These are phyloP conservation scores for Hipposideros larvatus DNA, from an alignment of 2,797 vertebrate genomes.

Conservation along the genomic window DNA sequence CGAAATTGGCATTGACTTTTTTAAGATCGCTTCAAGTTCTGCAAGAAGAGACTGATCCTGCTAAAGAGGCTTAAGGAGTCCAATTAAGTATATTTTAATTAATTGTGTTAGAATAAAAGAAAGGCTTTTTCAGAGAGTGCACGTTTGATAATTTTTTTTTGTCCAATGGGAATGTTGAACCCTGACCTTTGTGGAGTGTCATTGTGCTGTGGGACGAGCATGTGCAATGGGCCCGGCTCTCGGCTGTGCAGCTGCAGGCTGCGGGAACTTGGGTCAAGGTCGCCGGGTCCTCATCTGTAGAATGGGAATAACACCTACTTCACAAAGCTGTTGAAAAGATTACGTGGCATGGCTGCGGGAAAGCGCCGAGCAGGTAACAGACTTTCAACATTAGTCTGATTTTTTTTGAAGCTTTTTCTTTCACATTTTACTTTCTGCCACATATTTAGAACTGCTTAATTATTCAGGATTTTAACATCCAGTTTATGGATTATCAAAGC, in stretches of 20 bases:
- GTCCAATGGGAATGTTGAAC: not conserved
- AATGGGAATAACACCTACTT: not conserved
- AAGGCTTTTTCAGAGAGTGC: not conserved
- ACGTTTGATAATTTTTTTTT: not conserved
- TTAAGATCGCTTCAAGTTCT: conserved; percentile 33
- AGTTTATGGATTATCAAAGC: conserved; percentile 29
- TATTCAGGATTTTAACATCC: conserved; percentile 41
- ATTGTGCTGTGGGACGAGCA: not conserved
- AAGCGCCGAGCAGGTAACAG: not conserved
- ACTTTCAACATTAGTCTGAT: not conserved
- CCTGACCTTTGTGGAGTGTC: not conserved
- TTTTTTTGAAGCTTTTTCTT: not conserved
- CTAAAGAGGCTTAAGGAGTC: not conserved
- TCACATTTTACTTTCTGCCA: not conserved
- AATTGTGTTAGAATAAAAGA: conserved; percentile 24
- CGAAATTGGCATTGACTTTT: not conserved
- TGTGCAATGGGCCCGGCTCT: rapidly evolving
- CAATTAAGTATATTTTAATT: conserved; percentile 22
- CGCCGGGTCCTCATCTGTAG: not conserved
- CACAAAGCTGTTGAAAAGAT: not conserved
- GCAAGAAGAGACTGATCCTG: conserved; percentile 13
- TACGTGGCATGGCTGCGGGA: not conserved
- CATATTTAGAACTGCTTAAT: not conserved
- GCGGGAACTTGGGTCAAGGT: not conserved
- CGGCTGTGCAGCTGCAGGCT: not conserved